Base-by-base conservation (phyloP, 2,888 invertebrate genomes). In the Nyleta sp. region DNA sequence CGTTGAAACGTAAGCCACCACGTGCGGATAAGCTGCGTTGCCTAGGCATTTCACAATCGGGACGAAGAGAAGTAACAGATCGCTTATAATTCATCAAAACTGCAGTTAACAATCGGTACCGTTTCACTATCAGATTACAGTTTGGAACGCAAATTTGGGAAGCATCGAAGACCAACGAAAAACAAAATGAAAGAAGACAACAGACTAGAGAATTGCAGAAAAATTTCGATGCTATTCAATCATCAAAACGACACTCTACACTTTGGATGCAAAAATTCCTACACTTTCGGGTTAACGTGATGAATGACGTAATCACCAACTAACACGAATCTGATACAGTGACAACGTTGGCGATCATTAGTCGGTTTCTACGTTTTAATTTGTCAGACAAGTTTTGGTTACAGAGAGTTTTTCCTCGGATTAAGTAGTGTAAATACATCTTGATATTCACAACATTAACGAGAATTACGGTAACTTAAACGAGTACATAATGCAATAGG, bases 361-460 rank as follows among this genome's bases (percentile, higher is more conserved):
- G 82, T 86, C 86, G 85, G 83, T 87, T 87, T 82, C 82, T 82
- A 82, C 81, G 81, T 40, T 59, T 81, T 67, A 17, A 52, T 81
- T 80, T 78, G 15, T 77, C 76, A 74, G 59, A 78, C 59, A 77
- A 71, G 44, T 82, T 83, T 84, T 77, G 74, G 83, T 84, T 84
- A 84, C 84, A 84, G 84, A 83, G 81, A 83, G 78, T 84, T 84
- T 83, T 88, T 87, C 88, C 88, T 88, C 89, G 88, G 87, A 89
- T 87, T 88, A 87, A 86, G 86, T 89, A 89, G 89, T 88, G 90
- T 90, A 90, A 87, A 90, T 90, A 90, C 87, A 87, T 87, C 86
- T 87, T 87, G 87, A 89, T 89, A 88, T 88, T 84, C 84, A 81
- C 87, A 87, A 86, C 87, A 86, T 87, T 85, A 86, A 86, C 86